Evolutionary conservation across 2,797 vertebrate genomes (phyloP).

Genomic region (Gymnoscopelus microlampas): DNA sequence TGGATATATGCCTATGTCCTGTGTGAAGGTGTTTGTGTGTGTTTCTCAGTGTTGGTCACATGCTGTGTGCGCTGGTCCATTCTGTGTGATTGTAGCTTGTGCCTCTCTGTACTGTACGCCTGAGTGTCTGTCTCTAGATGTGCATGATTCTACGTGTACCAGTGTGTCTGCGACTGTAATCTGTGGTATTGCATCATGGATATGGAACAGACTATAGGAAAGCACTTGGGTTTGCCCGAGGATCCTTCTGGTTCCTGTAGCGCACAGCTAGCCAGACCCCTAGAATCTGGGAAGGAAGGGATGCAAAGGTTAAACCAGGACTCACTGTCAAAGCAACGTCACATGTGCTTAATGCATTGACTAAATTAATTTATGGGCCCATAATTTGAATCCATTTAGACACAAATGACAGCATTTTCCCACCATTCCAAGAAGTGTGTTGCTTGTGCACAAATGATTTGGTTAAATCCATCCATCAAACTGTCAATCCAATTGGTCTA

Average conservation of each 20-base stretch:
- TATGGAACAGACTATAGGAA: conserved; percentile 85
- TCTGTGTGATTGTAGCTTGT: conserved; percentile 37
- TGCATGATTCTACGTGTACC: conserved; percentile 60
- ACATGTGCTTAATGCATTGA: neutral
- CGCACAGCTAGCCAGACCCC: conserved; percentile 94
- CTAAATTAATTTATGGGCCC: neutral
- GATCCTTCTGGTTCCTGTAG: conserved; percentile 95
- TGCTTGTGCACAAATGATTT: neutral
- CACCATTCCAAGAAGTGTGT: neutral
- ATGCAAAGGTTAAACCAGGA: neutral
- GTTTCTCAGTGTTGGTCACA: conserved; percentile 32
- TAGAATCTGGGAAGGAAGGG: conserved; percentile 82
- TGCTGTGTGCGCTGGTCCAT: conserved; percentile 48
- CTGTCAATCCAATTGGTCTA: neutral
- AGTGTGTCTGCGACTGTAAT: conserved; percentile 61
- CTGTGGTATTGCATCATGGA: conserved; percentile 55
- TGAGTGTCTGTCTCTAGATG: conserved; percentile 63
- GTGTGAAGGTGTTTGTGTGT: conserved; percentile 22
- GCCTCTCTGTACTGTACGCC: conserved; percentile 49
- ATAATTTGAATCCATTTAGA: neutral
- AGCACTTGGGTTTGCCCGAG: conserved; percentile 93
- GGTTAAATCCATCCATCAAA: neutral
- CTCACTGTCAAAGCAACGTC: neutral
- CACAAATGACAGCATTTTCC: neutral
- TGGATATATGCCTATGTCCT: conserved; percentile 38